These are phyloP conservation scores for Sebastes schlegelii DNA, from an alignment of 2,113 vertebrate genomes.

Conservation along the genomic window DNA sequence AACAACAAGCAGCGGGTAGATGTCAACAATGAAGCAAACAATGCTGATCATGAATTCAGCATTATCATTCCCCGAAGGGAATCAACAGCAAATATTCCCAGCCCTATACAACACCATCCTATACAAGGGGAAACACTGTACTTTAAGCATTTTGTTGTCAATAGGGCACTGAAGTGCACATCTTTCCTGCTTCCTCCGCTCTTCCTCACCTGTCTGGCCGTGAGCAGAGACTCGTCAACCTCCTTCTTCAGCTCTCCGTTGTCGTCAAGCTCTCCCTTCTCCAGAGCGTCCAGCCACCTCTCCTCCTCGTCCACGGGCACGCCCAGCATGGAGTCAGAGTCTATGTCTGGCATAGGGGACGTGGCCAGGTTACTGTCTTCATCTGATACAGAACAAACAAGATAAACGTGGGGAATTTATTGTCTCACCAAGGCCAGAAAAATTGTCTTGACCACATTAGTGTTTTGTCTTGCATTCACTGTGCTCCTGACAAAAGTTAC, in stretches of 20 bases:
- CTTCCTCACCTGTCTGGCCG: slow-evolving; percentile 89
- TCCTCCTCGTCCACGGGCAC: slow-evolving; percentile 92
- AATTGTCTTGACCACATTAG: background rate
- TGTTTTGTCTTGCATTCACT: background rate
- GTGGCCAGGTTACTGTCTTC: slow-evolving; percentile 97
- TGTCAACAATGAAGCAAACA: too few species aligned
- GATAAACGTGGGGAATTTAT: background rate
- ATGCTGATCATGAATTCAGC: too few species aligned
- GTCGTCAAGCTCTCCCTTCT: slow-evolving; percentile 95
- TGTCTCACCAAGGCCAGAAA: background rate
- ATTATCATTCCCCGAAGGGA: too few species aligned
- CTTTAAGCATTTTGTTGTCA: background rate
- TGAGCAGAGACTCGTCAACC: slow-evolving; percentile 93
- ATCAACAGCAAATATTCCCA: too few species aligned
- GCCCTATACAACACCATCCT: too few species aligned
- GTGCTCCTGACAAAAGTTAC: background rate
- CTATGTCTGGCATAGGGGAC: slow-evolving; percentile 88
- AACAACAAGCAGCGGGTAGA: too few species aligned
- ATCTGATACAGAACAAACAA: slow-evolving; percentile 78
- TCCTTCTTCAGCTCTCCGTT: slow-evolving; percentile 97
- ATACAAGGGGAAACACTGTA: background rate
- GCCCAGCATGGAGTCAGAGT: slow-evolving; percentile 82
- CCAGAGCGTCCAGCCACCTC: slow-evolving; percentile 94
- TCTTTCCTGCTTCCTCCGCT: background rate
- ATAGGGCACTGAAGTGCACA: background rate